phyloP scores from a whole-genome alignment of 2,888 invertebrate genomes.

The Dryocosmus kuriphilus region DNA sequence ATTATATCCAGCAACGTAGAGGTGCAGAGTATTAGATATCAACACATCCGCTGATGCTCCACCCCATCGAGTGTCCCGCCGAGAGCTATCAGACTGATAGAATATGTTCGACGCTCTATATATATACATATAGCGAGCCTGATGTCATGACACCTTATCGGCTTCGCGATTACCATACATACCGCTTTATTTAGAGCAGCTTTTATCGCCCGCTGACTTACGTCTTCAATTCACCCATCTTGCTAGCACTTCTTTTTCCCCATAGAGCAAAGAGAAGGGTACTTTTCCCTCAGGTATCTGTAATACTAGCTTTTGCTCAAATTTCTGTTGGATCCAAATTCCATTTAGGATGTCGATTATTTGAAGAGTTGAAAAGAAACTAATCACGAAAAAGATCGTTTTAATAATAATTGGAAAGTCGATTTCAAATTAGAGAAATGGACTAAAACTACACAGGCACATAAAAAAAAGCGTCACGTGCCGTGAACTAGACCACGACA shows the following conservation, averaged over 20 bases:
- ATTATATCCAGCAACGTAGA: slow-evolving; percentile 62
- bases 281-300: not conserved
- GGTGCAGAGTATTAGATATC: slow-evolving; percentile 67
- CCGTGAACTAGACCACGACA: too few relatives aligned
- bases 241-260: slow-evolving; percentile 8
- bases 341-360: too few relatives aligned
- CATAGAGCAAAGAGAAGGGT: slow-evolving; percentile 11
- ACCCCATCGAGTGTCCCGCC: slow-evolving; percentile 64
- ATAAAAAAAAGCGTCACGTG: too few relatives aligned
- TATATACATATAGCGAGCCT: slow-evolving; percentile 15
- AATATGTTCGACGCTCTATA: slow-evolving; percentile 61
- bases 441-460: too few relatives aligned
- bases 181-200: slow-evolving; percentile 70
- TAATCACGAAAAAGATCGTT: too few relatives aligned
- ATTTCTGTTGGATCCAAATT: too few relatives aligned
- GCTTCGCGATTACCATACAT: slow-evolving; percentile 67
- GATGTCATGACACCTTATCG: slow-evolving; percentile 45
- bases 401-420: too few relatives aligned
- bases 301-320: too few relatives aligned
- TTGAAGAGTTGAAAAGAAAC: too few relatives aligned
- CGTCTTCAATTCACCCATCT: slow-evolving; percentile 50
- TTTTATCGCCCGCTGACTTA: slow-evolving; percentile 67
- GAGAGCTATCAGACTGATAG: slow-evolving; percentile 73
- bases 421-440: too few relatives aligned
- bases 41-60: slow-evolving; percentile 60